These are phyloP conservation scores for Amphipyra berbera DNA, from an alignment of 2,888 invertebrate genomes.

Conservation along the genomic window DNA sequence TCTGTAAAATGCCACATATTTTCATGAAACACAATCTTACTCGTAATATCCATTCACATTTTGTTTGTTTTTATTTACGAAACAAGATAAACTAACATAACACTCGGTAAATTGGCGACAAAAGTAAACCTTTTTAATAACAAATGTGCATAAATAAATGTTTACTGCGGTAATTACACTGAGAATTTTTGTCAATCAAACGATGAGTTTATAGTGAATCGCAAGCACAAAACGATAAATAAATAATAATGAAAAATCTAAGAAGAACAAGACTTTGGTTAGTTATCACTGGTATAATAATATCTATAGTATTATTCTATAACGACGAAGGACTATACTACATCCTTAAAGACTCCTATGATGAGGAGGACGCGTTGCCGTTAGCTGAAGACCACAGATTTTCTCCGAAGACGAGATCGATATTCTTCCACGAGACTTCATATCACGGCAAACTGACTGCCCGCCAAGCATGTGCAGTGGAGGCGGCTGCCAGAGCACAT, in stretches of 20 bases:
- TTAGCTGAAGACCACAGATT: conserved; percentile 5
- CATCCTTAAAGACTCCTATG: no score
- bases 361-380: conserved; percentile 2
- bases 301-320: no score
- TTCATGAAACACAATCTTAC: no score
- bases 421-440: conserved; percentile 92
- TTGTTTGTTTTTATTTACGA: no score
- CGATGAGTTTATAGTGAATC: neutral
- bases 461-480: conserved; percentile 19
- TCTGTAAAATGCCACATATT: no score
- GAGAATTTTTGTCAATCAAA: neutral
- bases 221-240: neutral
- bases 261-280: neutral
- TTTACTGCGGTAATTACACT: neutral
- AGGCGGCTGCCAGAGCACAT: conserved; percentile 25
- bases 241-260: neutral
- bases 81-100: no score
- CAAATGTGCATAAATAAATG: neutral
- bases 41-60: no score
- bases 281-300: no score
- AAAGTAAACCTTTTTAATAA: neutral
- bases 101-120: neutral
- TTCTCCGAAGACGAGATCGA: conserved; percentile 68
- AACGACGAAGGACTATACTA: no score
- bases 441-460: conserved; percentile 73